Percentiles rank a stretch among this genome's conserved stretches.
Evolutionary conservation across 2,797 vertebrate species (phyloP).

Genomic region (Halcyon smyrnensis): DNA sequence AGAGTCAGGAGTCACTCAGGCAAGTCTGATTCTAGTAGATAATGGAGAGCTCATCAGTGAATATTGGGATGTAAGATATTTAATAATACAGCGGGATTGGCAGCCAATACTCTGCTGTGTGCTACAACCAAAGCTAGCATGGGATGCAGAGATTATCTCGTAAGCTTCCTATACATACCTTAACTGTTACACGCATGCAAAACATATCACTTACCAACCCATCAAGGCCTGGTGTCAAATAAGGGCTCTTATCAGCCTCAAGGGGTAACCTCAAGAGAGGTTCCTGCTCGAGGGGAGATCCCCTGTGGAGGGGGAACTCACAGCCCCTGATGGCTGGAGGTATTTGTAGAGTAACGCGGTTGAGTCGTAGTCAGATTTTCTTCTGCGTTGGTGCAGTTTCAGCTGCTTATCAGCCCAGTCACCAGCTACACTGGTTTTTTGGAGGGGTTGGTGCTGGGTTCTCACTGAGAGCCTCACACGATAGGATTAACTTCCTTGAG

Average conservation of each 20-base stretch:
- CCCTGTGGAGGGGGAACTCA: neutral
- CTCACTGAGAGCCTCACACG: neutral
- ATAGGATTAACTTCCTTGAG: neutral
- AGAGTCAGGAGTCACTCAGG: neutral
- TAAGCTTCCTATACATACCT: rapidly evolving
- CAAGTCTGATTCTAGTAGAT: neutral
- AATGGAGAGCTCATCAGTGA: neutral
- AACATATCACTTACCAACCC: neutral
- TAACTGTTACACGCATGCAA: neutral
- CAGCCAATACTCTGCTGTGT: neutral
- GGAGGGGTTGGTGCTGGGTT: neutral
- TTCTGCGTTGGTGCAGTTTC: neutral
- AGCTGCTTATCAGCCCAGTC: neutral
- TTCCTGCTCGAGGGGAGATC: neutral
- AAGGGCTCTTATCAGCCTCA: neutral
- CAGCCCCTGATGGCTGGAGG: neutral
- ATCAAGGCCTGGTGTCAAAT: neutral
- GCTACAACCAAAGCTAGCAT: neutral
- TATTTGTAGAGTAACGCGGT: neutral
- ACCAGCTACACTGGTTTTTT: neutral
- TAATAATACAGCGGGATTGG: neutral
- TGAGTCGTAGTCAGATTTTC: neutral
- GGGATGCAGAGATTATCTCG: neutral
- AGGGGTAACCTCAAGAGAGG: too few relatives aligned
- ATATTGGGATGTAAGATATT: neutral